phyloP scores from a whole-genome alignment of 2,888 invertebrate species.

The Omphaloscelis lunosa region DNA sequence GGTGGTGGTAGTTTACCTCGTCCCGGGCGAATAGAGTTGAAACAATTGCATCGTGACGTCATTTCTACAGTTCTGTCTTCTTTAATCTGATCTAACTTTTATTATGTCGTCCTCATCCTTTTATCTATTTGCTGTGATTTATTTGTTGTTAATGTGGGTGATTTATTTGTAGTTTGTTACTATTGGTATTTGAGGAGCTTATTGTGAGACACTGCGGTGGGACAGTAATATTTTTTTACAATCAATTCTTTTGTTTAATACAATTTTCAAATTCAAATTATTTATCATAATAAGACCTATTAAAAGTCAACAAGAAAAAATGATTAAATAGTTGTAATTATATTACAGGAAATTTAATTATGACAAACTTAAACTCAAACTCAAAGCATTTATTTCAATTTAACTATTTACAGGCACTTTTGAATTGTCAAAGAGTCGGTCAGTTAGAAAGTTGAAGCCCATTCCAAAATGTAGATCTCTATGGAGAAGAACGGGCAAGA shows the following conservation, averaged over 20 bases:
- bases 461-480: too few species aligned
- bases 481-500: too few species aligned
- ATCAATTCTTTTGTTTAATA: background rate
- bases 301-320: background rate
- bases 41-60: constrained; percentile 67
- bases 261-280: background rate
- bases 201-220: background rate
- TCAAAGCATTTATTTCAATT: too few species aligned
- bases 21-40: constrained; percentile 63
- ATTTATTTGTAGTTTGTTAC: constrained; percentile 57
- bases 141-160: constrained; percentile 44
- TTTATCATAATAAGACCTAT: background rate
- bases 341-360: background rate
- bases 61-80: constrained; percentile 58
- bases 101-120: constrained; percentile 53
- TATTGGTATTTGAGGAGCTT: constrained; percentile 8
- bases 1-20: constrained; percentile 69
- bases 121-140: constrained; percentile 54
- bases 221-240: background rate
- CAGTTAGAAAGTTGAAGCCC: too few species aligned
- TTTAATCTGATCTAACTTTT: constrained; percentile 64
- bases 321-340: background rate
- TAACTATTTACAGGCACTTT: too few species aligned
- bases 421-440: too few species aligned
- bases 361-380: too few species aligned